Evolutionary conservation across 2,888 invertebrate genomes (phyloP).

Genomic region (Oeneis ivallda): DNA sequence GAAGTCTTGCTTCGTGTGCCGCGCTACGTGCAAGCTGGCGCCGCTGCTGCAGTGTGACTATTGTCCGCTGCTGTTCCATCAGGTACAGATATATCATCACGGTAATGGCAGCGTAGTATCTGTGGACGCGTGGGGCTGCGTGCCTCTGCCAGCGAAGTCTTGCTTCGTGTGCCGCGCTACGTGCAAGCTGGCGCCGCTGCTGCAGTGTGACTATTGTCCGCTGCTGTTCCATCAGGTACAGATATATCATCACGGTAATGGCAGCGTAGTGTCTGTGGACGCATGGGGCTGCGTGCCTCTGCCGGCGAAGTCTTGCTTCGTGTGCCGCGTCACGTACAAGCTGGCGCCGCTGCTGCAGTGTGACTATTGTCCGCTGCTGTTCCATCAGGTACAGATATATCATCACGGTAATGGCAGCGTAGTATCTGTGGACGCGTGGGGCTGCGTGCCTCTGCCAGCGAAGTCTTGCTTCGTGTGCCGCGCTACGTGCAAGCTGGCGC

Average conservation of each 20-base stretch:
- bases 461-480: conserved; percentile 92
- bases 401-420: conserved; percentile 56
- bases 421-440: conserved; percentile 69
- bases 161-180: conserved; percentile 93
- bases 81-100: no score
- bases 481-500: conserved; percentile 91
- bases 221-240: conserved; percentile 89
- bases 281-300: conserved; percentile 86
- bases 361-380: conserved; percentile 95
- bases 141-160: conserved; percentile 90
- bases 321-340: conserved; percentile 92
- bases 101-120: conserved; percentile 57
- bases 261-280: conserved; percentile 61
- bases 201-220: conserved; percentile 97
- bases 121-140: conserved; percentile 81
- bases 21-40: conserved; percentile 90
- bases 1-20: conserved; percentile 91
- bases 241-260: no score
- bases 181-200: conserved; percentile 90
- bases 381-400: conserved; percentile 89
- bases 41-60: conserved; percentile 96
- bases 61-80: conserved; percentile 94
- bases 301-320: conserved; percentile 92
- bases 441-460: conserved; percentile 90
- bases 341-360: conserved; percentile 93